phyloP scores from a whole-genome alignment of 2,797 vertebrate genomes.

The Glossophaga mutica region DNA sequence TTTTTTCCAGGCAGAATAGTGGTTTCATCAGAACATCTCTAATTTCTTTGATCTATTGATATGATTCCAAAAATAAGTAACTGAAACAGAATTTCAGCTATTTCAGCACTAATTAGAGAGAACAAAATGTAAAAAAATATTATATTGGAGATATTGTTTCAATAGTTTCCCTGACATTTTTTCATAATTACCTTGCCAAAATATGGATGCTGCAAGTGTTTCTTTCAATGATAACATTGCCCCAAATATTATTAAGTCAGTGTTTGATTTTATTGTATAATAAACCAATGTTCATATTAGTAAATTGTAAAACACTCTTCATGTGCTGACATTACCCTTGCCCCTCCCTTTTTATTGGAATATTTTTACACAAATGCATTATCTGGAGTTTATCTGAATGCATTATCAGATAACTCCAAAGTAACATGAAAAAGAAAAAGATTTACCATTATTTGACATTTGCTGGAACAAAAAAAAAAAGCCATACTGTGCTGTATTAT shows the following conservation, averaged over 20 bases:
- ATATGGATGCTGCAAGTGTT: neutral
- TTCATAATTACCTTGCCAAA: neutral
- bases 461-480: neutral
- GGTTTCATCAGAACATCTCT: constrained; percentile 37
- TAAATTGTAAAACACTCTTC: neutral
- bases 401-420: neutral
- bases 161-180: neutral
- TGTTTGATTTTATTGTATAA: neutral
- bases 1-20: constrained; percentile 15
- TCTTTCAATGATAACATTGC: constrained; percentile 47
- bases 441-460: neutral
- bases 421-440: neutral
- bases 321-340: neutral
- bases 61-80: constrained; percentile 15
- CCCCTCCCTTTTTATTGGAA: neutral
- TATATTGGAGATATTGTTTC: neutral
- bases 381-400: neutral
- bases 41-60: constrained; percentile 37
- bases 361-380: neutral
- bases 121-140: constrained; percentile 24
- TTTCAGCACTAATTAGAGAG: neutral
- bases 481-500: neutral
- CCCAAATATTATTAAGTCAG: constrained; percentile 26
- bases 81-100: constrained; percentile 15
- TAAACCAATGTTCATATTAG: neutral